These are phyloP conservation scores for Neoarius graeffei DNA, from an alignment of 2,113 vertebrate genomes.

Conservation along the genomic window DNA sequence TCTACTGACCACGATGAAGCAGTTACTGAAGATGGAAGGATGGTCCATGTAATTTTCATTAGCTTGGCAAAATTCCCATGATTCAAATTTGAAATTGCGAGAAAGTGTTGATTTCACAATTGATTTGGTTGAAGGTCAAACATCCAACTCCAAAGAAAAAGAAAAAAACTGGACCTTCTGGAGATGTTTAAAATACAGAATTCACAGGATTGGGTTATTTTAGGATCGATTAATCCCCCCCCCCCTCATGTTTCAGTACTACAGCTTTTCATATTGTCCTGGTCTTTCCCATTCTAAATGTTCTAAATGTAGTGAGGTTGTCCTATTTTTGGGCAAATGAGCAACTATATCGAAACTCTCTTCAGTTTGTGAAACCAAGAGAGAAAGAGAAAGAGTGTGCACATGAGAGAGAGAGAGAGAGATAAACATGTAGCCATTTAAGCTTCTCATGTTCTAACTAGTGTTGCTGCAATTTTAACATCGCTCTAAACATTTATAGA, in stretches of 20 bases:
- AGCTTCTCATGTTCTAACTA: constrained; percentile 52
- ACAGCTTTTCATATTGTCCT: not conserved
- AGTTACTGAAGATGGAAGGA: not conserved
- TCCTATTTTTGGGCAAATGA: not conserved
- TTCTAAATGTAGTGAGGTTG: not conserved
- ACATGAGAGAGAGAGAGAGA: constrained; percentile 14
- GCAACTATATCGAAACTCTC: not conserved
- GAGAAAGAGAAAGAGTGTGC: not conserved
- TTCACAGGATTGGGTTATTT: not conserved
- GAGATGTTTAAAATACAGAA: not conserved
- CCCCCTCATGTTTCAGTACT: not conserved
- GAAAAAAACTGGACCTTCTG: not conserved
- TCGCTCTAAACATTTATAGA: constrained; percentile 67
- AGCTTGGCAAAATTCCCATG: not conserved
- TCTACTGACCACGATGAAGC: not conserved
- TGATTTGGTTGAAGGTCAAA: not conserved
- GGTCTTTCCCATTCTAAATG: not conserved
- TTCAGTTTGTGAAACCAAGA: not conserved
- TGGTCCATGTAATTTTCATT: not conserved
- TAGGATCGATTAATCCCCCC: not conserved
- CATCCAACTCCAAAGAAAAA: not conserved
- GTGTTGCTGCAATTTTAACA: constrained; percentile 54
- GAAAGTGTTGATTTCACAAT: not conserved
- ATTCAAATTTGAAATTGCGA: not conserved
- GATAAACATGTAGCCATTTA: constrained; percentile 50